A percentile compares a stretch with the other conserved stretches of the same genome.
These are phyloP conservation scores for Yponomeuta plumbellus DNA, from an alignment of 2,888 invertebrate species.

Conservation along the genomic window DNA sequence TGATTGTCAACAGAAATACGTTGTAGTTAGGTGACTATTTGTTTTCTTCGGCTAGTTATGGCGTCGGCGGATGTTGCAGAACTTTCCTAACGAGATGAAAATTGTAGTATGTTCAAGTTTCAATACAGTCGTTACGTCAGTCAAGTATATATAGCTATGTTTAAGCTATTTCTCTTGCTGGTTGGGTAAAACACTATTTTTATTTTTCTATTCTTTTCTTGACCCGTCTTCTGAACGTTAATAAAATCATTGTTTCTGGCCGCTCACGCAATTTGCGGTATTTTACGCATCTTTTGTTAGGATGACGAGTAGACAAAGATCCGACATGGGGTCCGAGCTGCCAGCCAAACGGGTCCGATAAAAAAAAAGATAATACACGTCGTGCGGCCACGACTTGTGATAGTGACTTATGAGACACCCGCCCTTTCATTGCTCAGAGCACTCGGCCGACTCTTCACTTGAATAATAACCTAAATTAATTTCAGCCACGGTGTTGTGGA, in stretches of 20 bases:
- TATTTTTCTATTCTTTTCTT: background rate
- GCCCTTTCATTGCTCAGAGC: constrained; percentile 26
- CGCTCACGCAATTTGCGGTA: background rate
- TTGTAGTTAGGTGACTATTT: constrained; percentile 1
- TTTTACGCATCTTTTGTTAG: constrained; percentile 11
- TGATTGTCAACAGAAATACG: background rate
- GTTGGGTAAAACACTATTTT: too few species aligned
- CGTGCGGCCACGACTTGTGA: constrained; percentile 28
- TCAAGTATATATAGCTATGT: background rate
- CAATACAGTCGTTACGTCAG: background rate
- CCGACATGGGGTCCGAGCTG: background rate
- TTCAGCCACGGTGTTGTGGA: constrained; percentile 30
- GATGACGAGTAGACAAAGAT: constrained; percentile 9
- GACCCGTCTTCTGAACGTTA: background rate
- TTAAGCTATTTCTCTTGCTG: background rate
- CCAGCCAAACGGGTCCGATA: constrained; percentile 15
- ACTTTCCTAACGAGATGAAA: constrained; percentile 16
- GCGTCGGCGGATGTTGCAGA: constrained; percentile 10
- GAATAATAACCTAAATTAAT: constrained; percentile 35
- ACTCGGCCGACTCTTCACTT: constrained; percentile 28
- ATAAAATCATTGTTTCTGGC: background rate
- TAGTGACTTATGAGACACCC: constrained; percentile 39
- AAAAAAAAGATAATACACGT: constrained; percentile 34
- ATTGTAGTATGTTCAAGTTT: background rate
- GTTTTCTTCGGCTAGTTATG: constrained; percentile 13